Evolutionary conservation across 2,113 vertebrate genomes (phyloP).

Genomic region (Tichodroma muraria): DNA sequence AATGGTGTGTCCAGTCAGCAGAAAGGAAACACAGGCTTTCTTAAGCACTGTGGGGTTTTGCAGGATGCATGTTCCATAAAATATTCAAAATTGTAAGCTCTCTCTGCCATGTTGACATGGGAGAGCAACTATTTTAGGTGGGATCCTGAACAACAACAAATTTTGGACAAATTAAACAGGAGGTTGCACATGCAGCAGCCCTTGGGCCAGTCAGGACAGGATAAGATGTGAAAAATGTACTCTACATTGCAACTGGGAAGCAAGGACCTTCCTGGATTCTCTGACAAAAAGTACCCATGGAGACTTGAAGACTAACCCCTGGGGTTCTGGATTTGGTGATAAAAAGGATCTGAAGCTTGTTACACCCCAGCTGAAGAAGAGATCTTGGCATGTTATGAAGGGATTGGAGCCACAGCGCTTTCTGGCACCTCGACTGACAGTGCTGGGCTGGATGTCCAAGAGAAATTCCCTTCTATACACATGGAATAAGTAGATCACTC

Average conservation of each 20-base stretch:
- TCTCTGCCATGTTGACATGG: rapidly evolving
- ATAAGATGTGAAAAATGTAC: background rate
- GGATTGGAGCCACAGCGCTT: background rate
- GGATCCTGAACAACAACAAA: background rate
- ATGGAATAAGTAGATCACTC: rapidly evolving
- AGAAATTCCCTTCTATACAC: background rate
- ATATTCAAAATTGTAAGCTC: background rate
- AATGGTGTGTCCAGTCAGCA: background rate
- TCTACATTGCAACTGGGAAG: background rate
- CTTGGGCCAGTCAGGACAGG: background rate
- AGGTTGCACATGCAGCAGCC: background rate
- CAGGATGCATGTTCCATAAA: background rate
- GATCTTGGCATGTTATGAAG: background rate
- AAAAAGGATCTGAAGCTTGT: background rate
- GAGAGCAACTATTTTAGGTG: background rate
- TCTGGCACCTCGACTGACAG: background rate
- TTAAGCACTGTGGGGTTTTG: background rate
- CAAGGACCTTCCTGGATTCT: background rate
- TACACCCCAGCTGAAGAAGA: background rate
- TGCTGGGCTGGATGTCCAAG: background rate
- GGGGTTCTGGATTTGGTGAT: background rate
- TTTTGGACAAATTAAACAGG: background rate
- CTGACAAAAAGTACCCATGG: background rate
- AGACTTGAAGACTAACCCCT: too few species aligned
- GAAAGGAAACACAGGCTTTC: background rate